phyloP scores from a whole-genome alignment of 2,888 invertebrate genomes.

The Charanyca ferruginea region DNA sequence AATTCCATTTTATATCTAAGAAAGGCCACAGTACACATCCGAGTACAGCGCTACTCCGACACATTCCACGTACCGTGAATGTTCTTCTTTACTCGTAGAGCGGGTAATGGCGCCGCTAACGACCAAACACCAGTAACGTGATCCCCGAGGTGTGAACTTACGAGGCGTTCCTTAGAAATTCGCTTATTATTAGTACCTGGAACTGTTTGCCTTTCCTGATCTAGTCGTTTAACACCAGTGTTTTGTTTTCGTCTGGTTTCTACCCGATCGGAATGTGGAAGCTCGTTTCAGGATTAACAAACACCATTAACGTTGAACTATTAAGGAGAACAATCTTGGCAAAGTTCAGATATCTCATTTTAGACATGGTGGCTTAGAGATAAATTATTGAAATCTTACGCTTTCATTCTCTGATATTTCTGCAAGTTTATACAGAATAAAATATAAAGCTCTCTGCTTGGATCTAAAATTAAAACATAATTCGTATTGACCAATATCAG shows the following conservation, averaged over 20 bases:
- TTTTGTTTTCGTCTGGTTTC: conserved; percentile 46
- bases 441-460: conserved; percentile 25
- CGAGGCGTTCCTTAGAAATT: conserved; percentile 69
- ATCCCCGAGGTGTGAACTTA: conserved; percentile 74
- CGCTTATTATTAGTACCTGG: conserved; percentile 74
- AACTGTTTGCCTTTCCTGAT: conserved; percentile 70
- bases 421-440: conserved; percentile 6
- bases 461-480: conserved; percentile 66
- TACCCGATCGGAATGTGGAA: conserved; percentile 52
- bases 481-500: conserved; percentile 62
- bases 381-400: conserved; percentile 29
- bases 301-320: conserved; percentile 51
- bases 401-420: conserved; percentile 12
- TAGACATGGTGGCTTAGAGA: conserved; percentile 18
- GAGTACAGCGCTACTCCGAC: conserved; percentile 20
- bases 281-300: conserved; percentile 45
- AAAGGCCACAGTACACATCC: conserved; percentile 16
- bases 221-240: conserved; percentile 56
- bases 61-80: conserved; percentile 60
- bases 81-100: conserved; percentile 51
- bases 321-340: conserved; percentile 50
- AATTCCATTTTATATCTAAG: conserved; percentile 26
- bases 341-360: conserved; percentile 48
- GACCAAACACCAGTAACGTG: conserved; percentile 70
- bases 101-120: conserved; percentile 68